Conservation (phyloP, 1,140 invertebrate species). For the Cryptotermes secundus region DNA sequence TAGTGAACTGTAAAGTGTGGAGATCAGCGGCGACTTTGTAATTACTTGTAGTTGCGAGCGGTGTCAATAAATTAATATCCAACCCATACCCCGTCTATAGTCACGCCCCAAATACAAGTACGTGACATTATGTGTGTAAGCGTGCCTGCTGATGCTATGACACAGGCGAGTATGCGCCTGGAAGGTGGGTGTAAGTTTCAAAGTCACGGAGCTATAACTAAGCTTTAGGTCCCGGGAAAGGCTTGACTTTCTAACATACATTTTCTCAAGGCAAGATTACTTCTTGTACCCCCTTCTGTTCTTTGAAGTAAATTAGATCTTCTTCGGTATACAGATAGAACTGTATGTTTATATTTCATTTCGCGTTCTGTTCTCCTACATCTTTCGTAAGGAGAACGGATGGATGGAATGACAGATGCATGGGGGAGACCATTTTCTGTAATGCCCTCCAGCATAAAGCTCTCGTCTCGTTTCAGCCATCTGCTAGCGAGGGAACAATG, state of each 20-base stretch:
- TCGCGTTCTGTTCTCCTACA: neutral
- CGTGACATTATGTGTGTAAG: too few species aligned
- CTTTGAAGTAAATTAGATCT: slow-evolving; percentile 20
- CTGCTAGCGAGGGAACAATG: neutral
- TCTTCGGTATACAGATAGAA: neutral
- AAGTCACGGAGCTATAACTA: neutral
- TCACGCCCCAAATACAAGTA: too few species aligned
- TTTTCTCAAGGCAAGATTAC: slow-evolving; percentile 13
- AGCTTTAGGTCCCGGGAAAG: neutral
- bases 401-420: neutral
- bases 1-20: too few species aligned
- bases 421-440: neutral
- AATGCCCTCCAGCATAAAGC: neutral
- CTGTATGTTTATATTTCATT: slow-evolving; percentile 18
- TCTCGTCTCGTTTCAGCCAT: neutral
- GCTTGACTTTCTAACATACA: neutral
- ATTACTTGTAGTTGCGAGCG: too few species aligned
- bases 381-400: neutral
- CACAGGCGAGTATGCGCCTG: too few species aligned
- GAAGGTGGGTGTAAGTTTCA: neutral
- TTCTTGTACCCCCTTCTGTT: neutral
- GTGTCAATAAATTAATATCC: too few species aligned
- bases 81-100: too few species aligned
- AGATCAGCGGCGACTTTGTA: too few species aligned
- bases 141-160: too few species aligned